Evolutionary conservation across 2,888 invertebrate species (phyloP), one percentile per base, ranked within the genome.

Genomic region (Phaonia tiefii): DNA sequence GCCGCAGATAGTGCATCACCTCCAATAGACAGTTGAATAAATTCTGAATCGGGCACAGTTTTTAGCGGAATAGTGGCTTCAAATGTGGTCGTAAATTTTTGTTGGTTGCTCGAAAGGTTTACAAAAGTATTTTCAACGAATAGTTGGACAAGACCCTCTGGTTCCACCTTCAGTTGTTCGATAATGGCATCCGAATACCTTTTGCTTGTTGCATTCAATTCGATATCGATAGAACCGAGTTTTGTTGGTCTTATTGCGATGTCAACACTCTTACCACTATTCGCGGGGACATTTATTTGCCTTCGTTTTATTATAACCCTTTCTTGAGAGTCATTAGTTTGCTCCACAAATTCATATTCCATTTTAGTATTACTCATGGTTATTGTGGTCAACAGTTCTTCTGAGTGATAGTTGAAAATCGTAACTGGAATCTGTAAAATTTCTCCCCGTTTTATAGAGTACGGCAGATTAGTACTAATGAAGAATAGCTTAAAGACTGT

Each of bases 401-500:
- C 13, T 31, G 94, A 93, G 89, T 96, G 92, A 86, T 97, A 96
- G 89, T 98, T 98, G 89, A 95, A 96, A n/a, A 98, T 93, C 4
- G 96, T 94, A 17, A 96, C 94, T 58, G 97, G 95, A 66, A 98
- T 93, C 0, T 96, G 95, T 46, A 98, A 92, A n/a, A 95, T 94
- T 92, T 99, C 99, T 42, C 95, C 95, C 49, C 95, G 92, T 83
- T 95, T 94, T 0, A 96, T 93, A 0, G 95, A 93, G 86, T 94
- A 94, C 0, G 96, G 96, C 69, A 96, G 90, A 86, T 95, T 94
- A 76, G 96, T 88, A 1, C 93, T 93, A 46, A 96, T 92, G 86
- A 95, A 95, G 91, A 96, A 96, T 2, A 94, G 93, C 84, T 95
- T 93, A 89, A 95, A 95, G 1, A 95, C 95, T 87, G 92, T 93